A percentile compares a stretch with the other conserved stretches of the same genome.
Evolutionary conservation across 2,797 vertebrate genomes (phyloP).

Genomic region (Lacerta agilis): DNA sequence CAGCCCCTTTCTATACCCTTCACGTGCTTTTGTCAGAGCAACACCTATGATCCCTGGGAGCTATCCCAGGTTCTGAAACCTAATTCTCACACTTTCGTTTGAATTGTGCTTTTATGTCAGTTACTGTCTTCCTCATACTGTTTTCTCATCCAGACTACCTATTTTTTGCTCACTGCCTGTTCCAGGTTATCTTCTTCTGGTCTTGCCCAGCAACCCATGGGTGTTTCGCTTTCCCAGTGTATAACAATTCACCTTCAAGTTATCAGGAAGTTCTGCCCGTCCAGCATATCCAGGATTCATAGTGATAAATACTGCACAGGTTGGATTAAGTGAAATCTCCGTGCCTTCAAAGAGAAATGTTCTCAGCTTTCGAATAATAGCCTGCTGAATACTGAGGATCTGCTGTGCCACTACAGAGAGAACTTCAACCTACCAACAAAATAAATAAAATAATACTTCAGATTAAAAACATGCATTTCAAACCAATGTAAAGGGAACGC

Average conservation of each 20-base stretch:
- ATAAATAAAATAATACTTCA: conserved; percentile 24
- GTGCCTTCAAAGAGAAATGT: conserved; percentile 93
- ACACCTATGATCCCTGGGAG: not conserved
- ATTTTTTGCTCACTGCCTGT: not conserved
- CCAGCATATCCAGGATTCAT: conserved; percentile 98
- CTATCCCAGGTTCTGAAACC: conserved; percentile 6
- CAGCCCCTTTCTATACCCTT: not conserved
- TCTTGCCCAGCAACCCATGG: not conserved
- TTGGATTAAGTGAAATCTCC: conserved; percentile 90
- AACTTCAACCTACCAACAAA: conserved; percentile 89
- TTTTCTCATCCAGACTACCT: not conserved
- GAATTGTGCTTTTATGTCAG: not conserved
- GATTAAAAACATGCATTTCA: not conserved
- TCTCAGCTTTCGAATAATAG: conserved; percentile 86
- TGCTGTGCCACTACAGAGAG: conserved; percentile 96
- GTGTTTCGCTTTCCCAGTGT: not conserved
- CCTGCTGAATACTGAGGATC: conserved; percentile 93
- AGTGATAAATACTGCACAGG: conserved; percentile 94
- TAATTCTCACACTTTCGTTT: not conserved
- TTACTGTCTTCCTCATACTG: not conserved
- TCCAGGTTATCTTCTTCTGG: not conserved
- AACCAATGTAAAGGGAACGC: not conserved
- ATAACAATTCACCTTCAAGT: conserved; percentile 86
- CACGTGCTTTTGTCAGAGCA: no score
- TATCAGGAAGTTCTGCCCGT: conserved; percentile 92